phyloP scores from a whole-genome alignment of 2,113 vertebrate species.

The Chloebia gouldiae region DNA sequence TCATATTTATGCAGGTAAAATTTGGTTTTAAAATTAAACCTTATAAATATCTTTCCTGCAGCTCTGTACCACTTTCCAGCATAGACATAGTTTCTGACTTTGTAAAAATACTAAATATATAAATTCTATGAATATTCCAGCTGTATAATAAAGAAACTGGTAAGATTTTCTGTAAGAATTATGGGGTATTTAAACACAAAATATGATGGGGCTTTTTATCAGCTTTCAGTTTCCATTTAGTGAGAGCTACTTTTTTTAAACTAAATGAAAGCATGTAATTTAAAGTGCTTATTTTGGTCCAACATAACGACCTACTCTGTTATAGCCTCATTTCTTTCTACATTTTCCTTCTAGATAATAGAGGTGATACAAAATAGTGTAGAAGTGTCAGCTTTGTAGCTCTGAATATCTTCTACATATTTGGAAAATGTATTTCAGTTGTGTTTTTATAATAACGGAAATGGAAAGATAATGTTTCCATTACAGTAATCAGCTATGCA shows the following conservation, averaged over 20 bases:
- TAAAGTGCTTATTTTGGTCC: constrained; percentile 48
- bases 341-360: constrained; percentile 19
- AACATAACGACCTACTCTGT: constrained; percentile 25
- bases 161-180: not conserved
- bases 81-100: not conserved
- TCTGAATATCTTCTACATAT: constrained; percentile 11
- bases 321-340: constrained; percentile 49
- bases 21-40: not conserved
- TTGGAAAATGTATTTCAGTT: constrained; percentile 48
- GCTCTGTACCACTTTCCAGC: not conserved
- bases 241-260: not conserved
- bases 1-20: not conserved
- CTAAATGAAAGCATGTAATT: constrained; percentile 35
- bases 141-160: not conserved
- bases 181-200: not conserved
- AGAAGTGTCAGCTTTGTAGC: constrained; percentile 50
- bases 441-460: constrained; percentile 46
- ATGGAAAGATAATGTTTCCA: constrained; percentile 60
- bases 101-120: not conserved
- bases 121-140: not conserved
- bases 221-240: not conserved
- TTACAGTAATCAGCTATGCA: constrained; percentile 58
- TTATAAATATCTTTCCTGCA: not conserved
- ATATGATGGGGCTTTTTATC: not conserved
- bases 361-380: not conserved